These are phyloP conservation scores for Epicauta chinensis DNA, from an alignment of 1,140 invertebrate genomes.

Conservation along the genomic window DNA sequence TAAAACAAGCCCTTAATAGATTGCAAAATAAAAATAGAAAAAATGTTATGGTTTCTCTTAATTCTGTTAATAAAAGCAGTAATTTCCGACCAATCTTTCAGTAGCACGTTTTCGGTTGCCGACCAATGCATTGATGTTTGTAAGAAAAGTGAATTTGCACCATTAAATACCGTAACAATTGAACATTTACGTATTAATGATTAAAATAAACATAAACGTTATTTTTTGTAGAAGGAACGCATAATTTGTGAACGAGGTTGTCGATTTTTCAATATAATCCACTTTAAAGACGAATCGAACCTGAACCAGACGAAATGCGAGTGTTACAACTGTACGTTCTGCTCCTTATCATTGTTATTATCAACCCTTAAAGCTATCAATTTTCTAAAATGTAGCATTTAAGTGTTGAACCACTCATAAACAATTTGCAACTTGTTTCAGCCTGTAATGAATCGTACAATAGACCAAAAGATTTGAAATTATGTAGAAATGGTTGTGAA, in stretches of 20 bases:
- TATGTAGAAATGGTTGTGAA: conserved; percentile 28
- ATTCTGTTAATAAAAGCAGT: neutral
- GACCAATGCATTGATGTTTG: neutral
- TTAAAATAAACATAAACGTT: neutral
- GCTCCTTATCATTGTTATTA: too few relatives aligned
- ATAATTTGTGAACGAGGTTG: conserved; percentile 30
- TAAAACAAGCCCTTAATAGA: too few relatives aligned
- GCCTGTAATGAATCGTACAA: conserved; percentile 30
- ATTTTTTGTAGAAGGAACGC: conserved; percentile 17
- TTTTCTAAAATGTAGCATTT: too few relatives aligned
- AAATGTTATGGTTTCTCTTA: neutral
- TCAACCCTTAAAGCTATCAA: too few relatives aligned
- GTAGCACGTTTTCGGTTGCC: neutral
- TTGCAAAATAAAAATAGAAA: neutral
- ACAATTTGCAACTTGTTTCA: conserved; percentile 14
- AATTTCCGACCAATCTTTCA: neutral
- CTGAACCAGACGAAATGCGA: conserved; percentile 23
- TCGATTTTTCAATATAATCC: conserved; percentile 28
- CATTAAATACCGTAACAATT: neutral
- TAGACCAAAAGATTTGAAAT: conserved; percentile 17
- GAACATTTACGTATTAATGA: neutral
- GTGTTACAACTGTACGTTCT: conserved; percentile 27
- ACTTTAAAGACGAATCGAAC: conserved; percentile 22
- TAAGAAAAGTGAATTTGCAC: neutral
- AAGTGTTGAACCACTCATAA: too few relatives aligned